Conservation (phyloP, 2,888 invertebrate species). For the Merodon equestris region DNA sequence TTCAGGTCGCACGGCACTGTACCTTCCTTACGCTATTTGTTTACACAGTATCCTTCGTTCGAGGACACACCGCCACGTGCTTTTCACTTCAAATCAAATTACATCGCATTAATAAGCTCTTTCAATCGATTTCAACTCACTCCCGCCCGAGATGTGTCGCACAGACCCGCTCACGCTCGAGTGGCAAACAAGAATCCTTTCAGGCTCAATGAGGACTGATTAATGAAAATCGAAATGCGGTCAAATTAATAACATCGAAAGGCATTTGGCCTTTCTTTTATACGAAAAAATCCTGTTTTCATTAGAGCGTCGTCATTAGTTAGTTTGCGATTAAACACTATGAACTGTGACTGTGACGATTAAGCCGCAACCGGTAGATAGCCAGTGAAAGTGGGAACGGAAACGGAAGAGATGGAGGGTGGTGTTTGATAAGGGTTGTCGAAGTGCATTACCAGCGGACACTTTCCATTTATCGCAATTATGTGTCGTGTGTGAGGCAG, state of each 20-base stretch:
- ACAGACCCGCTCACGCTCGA: slow-evolving; percentile 36
- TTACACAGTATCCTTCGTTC: slow-evolving; percentile 63
- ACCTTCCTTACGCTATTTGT: slow-evolving; percentile 36
- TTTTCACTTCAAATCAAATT: slow-evolving; percentile 66
- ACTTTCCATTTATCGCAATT: slow-evolving; percentile 73
- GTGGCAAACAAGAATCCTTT: slow-evolving; percentile 54
- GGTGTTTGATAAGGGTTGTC: slow-evolving; percentile 60
- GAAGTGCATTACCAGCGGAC: slow-evolving; percentile 70
- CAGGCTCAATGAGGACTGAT: slow-evolving; percentile 56
- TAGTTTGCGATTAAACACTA: slow-evolving; percentile 65
- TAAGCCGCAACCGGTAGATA: slow-evolving; percentile 9
- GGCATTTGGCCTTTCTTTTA: slow-evolving; percentile 31
- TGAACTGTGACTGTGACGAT: slow-evolving; percentile 68
- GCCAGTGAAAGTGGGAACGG: background rate
- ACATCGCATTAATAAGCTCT: slow-evolving; percentile 59
- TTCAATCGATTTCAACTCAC: slow-evolving; percentile 41
- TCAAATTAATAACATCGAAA: slow-evolving; percentile 59
- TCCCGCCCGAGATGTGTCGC: slow-evolving; percentile 18
- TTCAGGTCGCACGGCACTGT: slow-evolving; percentile 53
- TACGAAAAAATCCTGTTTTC: slow-evolving; percentile 54
- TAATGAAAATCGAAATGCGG: slow-evolving; percentile 68
- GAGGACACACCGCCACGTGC: slow-evolving; percentile 49
- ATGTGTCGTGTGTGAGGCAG: slow-evolving; percentile 70
- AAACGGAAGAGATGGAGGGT: background rate
- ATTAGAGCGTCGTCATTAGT: slow-evolving; percentile 56